A percentile compares a stretch with the other conserved stretches of the same genome.
These are phyloP conservation scores for Lagothrix lagotricha DNA, from an alignment of 2,797 vertebrate genomes.

Conservation along the genomic window DNA sequence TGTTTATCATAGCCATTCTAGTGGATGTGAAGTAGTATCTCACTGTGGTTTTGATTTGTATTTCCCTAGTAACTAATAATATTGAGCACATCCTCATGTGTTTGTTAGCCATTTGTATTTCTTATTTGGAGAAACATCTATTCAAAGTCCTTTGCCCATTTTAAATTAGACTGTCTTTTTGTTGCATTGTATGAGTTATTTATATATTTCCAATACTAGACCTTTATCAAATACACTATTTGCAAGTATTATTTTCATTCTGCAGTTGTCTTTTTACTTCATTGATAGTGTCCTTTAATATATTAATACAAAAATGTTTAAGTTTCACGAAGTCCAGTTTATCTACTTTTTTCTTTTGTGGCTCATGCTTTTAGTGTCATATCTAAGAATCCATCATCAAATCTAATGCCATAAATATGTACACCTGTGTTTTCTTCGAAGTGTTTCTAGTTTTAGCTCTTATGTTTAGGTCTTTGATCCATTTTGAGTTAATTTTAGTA, in stretches of 20 bases:
- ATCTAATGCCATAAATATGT: background rate
- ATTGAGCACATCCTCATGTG: background rate
- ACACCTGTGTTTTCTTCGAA: background rate
- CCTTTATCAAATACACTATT: background rate
- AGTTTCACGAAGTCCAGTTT: background rate
- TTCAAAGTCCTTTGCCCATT: background rate
- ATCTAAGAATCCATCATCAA: background rate
- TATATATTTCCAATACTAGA: background rate
- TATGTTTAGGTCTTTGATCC: background rate
- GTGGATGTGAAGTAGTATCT: background rate
- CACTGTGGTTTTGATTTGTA: background rate
- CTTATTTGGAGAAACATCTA: background rate
- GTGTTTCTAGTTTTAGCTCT: background rate
- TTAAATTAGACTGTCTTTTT: conserved; percentile 12
- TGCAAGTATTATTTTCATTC: background rate
- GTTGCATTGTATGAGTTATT: background rate
- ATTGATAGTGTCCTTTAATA: background rate
- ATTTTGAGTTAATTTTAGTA: conserved; percentile 11
- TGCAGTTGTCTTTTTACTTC: background rate
- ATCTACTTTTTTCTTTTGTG: background rate
- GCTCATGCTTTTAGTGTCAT: background rate
- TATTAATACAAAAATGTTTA: background rate
- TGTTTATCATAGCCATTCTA: background rate
- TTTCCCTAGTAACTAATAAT: conserved; percentile 6
- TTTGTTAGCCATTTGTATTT: background rate